These are phyloP conservation scores for Brachystomella parvula DNA, from an alignment of 1,140 invertebrate species.

Conservation along the genomic window DNA sequence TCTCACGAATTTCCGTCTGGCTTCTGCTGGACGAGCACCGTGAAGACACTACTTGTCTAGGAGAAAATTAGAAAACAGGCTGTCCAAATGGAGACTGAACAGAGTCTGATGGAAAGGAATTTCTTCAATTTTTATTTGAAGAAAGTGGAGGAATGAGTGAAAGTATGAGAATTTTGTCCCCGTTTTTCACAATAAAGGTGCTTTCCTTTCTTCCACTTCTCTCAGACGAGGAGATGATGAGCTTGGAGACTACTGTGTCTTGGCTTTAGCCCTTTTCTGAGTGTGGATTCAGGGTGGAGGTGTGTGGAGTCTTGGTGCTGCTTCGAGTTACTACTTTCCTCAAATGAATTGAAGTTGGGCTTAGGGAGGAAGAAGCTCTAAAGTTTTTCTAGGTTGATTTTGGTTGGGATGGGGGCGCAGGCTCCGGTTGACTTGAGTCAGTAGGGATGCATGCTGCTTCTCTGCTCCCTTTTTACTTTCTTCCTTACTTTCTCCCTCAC, in stretches of 20 bases:
- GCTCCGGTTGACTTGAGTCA: too few relatives aligned
- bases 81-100: neutral
- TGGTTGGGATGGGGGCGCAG: too few relatives aligned
- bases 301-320: neutral
- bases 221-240: neutral
- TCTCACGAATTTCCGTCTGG: neutral
- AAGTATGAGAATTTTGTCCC: neutral
- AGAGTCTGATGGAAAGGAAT: neutral
- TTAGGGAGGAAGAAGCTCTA: neutral
- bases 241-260: neutral
- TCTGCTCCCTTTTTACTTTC: too few relatives aligned
- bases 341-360: neutral
- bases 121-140: neutral
- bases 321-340: conserved; percentile 2
- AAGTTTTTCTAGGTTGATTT: too few relatives aligned
- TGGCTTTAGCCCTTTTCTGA: neutral
- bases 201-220: neutral
- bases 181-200: neutral
- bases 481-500: too few relatives aligned
- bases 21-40: neutral
- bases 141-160: neutral
- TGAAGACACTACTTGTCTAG: neutral
- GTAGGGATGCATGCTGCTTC: too few relatives aligned
- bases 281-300: neutral
- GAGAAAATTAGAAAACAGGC: neutral